Evolutionary conservation across 2,888 invertebrate genomes (phyloP).

Genomic region (Ophion slaviceki): DNA sequence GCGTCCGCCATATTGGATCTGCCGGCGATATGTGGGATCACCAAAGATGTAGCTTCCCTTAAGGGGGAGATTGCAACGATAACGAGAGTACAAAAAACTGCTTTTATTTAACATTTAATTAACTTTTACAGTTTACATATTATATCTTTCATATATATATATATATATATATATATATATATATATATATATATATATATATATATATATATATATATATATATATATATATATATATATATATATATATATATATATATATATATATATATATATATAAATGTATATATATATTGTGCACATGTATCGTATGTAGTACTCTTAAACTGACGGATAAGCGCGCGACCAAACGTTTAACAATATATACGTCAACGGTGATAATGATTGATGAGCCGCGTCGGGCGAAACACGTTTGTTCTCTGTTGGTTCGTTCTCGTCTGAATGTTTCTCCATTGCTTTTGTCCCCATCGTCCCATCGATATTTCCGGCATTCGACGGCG

Average conservation of each 20-base stretch:
- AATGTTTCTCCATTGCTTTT: background rate
- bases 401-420: background rate
- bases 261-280: background rate
- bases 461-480: constrained; percentile 5
- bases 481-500: background rate
- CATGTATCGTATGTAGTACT: background rate
- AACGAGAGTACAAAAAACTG: background rate
- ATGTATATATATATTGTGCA: background rate
- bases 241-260: background rate
- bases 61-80: background rate
- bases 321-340: background rate
- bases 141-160: background rate
- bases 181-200: background rate
- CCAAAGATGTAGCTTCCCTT: background rate
- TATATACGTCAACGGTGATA: background rate
- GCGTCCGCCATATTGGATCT: too few species aligned
- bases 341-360: background rate
- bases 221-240: background rate
- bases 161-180: background rate
- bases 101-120: background rate
- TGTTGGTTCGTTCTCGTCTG: too few species aligned
- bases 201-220: background rate
- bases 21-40: too few species aligned
- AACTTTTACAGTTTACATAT: constrained; percentile 8
- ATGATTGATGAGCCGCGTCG: background rate